Evolutionary conservation across 2,888 invertebrate species (phyloP), one percentile per base, ranked within the genome.

Genomic region (Gymnosoma rotundatum): DNA sequence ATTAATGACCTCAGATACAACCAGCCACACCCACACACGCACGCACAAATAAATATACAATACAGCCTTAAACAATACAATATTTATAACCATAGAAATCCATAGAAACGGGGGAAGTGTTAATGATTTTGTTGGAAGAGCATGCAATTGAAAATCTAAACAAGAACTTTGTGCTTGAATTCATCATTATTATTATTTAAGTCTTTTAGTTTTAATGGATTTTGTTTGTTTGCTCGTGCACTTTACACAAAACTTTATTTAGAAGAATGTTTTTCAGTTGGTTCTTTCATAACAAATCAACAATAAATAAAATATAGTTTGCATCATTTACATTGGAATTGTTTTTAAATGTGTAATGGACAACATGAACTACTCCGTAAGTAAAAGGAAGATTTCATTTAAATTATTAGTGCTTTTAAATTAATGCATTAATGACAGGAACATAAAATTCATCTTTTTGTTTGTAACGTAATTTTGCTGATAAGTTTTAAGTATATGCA

Each of bases 41-140:
- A n/a, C n/a, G n/a, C n/a, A n/a, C n/a, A n/a, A n/a, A n/a, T n/a
- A n/a, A n/a, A n/a, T n/a, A n/a, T n/a, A n/a, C n/a, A n/a, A n/a
- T n/a, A n/a, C n/a, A n/a, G n/a, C n/a, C n/a, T n/a, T n/a, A 42
- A 16, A 56, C 54, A 70, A 38, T 63, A 52, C 50, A 60, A 66
- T 60, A 66, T 80, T 66, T 80, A 52, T 74, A 32, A n/a, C 14
- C 63, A 38, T 50, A 42, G 10, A 20, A 52, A 80, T 36, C 14
- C 63, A 38, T 50, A 32, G 10, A 20, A 52, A 80, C 21, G 67
- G 73, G 69, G 42, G 42, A 78, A 78, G 69, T 74, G 80, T 74
- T 67, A 74, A 78, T 74, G 74, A 61, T 61, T 80, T 73, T 73
- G 75, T 45, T 58, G 67, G 38, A 52, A 50, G 32, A 32, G 32